phyloP scores from a whole-genome alignment of 92 coral and sea anemone species.

The Epizoanthus fatuus region DNA sequence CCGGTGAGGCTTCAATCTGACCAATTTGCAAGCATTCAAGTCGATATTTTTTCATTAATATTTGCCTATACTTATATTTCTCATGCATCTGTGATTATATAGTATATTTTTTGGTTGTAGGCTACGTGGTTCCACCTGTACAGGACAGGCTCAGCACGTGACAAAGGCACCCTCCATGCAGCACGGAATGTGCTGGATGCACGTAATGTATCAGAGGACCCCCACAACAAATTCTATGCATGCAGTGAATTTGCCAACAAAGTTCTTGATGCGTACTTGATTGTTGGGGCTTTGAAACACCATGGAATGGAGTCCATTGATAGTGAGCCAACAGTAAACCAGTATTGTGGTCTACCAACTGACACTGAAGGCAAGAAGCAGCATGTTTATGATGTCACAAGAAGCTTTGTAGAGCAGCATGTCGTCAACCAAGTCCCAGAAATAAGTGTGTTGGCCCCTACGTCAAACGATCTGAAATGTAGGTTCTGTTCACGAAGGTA shows the following conservation, averaged over 20 bases:
- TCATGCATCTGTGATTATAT: too few relatives aligned
- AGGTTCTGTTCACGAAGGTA: conserved; percentile 44
- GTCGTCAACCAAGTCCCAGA: conserved; percentile 52
- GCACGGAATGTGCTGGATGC: conserved; percentile 64
- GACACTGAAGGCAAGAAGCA: conserved; percentile 13
- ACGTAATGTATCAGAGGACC: conserved; percentile 65
- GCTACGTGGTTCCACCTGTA: conserved; percentile 71
- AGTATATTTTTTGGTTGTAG: conserved; percentile 10
- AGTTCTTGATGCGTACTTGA: conserved; percentile 18
- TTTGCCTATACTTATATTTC: neutral
- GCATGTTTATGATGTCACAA: conserved; percentile 14
- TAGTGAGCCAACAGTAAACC: conserved; percentile 24
- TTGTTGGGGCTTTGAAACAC: conserved; percentile 55
- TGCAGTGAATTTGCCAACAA: conserved; percentile 64
- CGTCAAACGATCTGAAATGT: conserved; percentile 45
- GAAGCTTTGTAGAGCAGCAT: conserved; percentile 55
- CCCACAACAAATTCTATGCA: conserved; percentile 68
- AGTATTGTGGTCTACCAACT: conserved; percentile 20
- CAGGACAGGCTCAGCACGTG: conserved; percentile 59
- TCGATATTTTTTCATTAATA: too few relatives aligned
- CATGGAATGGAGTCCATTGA: conserved; percentile 43
- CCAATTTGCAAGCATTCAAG: too few relatives aligned
- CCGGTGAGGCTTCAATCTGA: too few relatives aligned
- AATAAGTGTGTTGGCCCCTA: conserved; percentile 47
- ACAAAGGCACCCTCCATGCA: conserved; percentile 65